A percentile compares a stretch with the other conserved stretches of the same genome.
phyloP scores from a whole-genome alignment of 2,888 invertebrate species.

The Drosophila anomalata region DNA sequence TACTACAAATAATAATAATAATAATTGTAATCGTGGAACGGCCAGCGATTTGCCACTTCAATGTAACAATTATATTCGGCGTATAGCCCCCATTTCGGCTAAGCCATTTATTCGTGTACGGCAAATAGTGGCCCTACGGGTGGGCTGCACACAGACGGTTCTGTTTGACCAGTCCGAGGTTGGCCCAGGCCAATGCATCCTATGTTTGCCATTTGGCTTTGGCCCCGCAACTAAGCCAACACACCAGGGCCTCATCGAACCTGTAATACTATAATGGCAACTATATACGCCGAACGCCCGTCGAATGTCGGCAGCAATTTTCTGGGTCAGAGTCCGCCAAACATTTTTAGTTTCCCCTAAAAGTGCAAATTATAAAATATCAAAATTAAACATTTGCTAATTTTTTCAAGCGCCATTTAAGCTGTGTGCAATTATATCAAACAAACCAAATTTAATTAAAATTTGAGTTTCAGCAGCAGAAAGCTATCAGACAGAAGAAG shows the following conservation, averaged over 20 bases:
- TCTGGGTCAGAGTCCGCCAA: slow-evolving; percentile 24
- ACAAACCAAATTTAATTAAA: slow-evolving; percentile 18
- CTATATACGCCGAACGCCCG: background rate
- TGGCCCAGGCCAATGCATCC: slow-evolving; percentile 27
- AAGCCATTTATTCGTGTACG: slow-evolving; percentile 20
- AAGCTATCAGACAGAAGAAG: background rate
- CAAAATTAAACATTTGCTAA: slow-evolving; percentile 31
- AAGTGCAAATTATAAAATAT: slow-evolving; percentile 35
- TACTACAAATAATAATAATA: slow-evolving; percentile 62
- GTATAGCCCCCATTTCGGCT: slow-evolving; percentile 19
- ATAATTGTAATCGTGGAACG: slow-evolving; percentile 41
- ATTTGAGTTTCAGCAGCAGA: background rate
- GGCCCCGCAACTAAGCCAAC: slow-evolving; percentile 39
- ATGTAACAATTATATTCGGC: slow-evolving; percentile 69
- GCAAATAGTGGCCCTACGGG: slow-evolving; percentile 7
- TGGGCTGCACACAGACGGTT: slow-evolving; percentile 42
- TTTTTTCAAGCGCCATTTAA: slow-evolving; percentile 23
- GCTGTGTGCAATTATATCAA: slow-evolving; percentile 26
- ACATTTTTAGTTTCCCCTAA: slow-evolving; percentile 27
- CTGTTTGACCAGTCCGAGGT: slow-evolving; percentile 52
- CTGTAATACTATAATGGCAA: slow-evolving; percentile 26
- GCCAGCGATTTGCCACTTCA: slow-evolving; percentile 69
- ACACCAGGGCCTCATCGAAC: slow-evolving; percentile 27
- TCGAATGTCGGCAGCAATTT: slow-evolving; percentile 12
- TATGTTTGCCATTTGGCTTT: slow-evolving; percentile 47